Conservation (phyloP, 2,113 vertebrate genomes). For the Chlamydotis undulata region DNA sequence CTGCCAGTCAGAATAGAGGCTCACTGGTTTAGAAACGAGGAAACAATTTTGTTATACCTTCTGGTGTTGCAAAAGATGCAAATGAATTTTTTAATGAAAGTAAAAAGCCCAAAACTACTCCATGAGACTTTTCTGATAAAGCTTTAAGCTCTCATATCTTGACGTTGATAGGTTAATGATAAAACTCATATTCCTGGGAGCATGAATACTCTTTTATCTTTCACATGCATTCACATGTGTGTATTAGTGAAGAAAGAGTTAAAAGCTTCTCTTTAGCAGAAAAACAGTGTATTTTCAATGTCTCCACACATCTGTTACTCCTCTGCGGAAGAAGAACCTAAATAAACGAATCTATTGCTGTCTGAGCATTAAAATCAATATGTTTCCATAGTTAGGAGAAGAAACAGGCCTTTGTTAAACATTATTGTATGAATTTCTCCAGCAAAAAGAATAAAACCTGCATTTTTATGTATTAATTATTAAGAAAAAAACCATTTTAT, state of each 20-base stretch:
- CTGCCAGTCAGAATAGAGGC: background rate
- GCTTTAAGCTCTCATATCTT: background rate
- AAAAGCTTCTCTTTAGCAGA: background rate
- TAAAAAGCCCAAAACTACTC: background rate
- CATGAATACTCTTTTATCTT: background rate
- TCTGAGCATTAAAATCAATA: conserved; percentile 23
- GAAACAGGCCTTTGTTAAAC: background rate
- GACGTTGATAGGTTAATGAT: background rate
- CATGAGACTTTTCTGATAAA: background rate
- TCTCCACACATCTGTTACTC: background rate
- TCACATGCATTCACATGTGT: background rate
- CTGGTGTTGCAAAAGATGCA: background rate
- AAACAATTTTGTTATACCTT: background rate
- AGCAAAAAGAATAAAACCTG: background rate
- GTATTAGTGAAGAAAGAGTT: background rate
- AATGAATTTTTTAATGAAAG: background rate
- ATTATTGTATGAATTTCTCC: background rate
- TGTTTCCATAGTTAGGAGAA: background rate
- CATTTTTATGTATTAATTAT: conserved; percentile 21
- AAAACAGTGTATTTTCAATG: background rate
- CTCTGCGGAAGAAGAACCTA: background rate
- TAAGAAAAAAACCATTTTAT: background rate
- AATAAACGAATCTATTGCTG: background rate
- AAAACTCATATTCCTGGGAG: background rate
- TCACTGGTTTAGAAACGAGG: background rate